Evolutionary conservation across 2,888 invertebrate genomes (phyloP).

Genomic region (Melinopterus prodromus): DNA sequence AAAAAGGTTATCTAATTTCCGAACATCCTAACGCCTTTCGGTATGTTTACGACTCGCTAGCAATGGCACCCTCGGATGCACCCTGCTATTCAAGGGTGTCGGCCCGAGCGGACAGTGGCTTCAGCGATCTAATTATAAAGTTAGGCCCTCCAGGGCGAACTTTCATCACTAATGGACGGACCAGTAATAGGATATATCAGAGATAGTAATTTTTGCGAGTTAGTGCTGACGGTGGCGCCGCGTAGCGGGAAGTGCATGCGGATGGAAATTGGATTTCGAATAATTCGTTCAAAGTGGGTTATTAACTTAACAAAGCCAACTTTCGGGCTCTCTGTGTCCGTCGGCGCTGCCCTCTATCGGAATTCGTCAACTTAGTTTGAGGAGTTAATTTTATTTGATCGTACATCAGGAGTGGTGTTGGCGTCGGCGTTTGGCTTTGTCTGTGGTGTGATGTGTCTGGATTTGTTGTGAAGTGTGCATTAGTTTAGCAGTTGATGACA

Average conservation of each 20-base stretch:
- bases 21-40: neutral
- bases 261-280: constrained; percentile 4
- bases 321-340: constrained; percentile 5
- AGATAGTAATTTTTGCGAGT: constrained; percentile 33
- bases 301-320: constrained; percentile 4
- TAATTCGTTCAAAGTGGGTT: constrained; percentile 4
- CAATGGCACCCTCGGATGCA: neutral
- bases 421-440: too few relatives aligned
- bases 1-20: neutral
- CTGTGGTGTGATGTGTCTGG: too few relatives aligned
- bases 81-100: neutral
- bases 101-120: neutral
- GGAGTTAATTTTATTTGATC: constrained; percentile 53
- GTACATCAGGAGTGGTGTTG: constrained; percentile 42
- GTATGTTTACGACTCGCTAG: neutral
- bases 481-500: too few relatives aligned
- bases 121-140: constrained; percentile 17
- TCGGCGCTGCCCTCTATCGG: neutral
- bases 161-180: constrained; percentile 37
- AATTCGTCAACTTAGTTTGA: neutral
- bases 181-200: constrained; percentile 34
- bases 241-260: neutral
- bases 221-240: neutral
- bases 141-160: constrained; percentile 27
- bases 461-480: too few relatives aligned